Evolutionary conservation across 2,888 invertebrate species (phyloP).

Genomic region (Chloroclystis v-ata): DNA sequence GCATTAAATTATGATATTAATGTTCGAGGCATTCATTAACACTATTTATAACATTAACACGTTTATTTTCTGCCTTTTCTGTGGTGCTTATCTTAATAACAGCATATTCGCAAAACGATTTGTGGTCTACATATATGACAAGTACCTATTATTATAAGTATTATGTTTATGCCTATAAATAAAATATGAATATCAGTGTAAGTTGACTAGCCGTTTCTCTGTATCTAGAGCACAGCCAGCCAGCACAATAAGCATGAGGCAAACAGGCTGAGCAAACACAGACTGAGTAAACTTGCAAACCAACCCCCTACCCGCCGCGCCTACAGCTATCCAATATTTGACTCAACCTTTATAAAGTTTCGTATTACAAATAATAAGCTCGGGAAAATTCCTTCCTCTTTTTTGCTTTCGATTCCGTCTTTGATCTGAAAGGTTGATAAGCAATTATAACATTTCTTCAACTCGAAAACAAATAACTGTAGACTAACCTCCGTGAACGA

Average conservation of each 20-base stretch:
- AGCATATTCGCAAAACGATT: too few species aligned
- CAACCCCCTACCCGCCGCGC: slow-evolving; percentile 31
- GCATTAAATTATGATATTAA: too few species aligned
- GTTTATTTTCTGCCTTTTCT: too few species aligned
- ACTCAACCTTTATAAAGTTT: slow-evolving; percentile 22
- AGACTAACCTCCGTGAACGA: neutral
- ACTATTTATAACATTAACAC: too few species aligned
- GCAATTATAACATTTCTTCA: slow-evolving; percentile 15
- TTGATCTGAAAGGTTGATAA: slow-evolving; percentile 18
- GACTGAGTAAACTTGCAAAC: slow-evolving; percentile 50
- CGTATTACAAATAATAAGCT: slow-evolving; percentile 17
- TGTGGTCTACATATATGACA: too few species aligned
- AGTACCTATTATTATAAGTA: too few species aligned
- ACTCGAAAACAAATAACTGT: slow-evolving; percentile 11
- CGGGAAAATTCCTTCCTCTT: slow-evolving; percentile 12
- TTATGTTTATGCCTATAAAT: too few species aligned
- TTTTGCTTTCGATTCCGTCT: slow-evolving; percentile 12
- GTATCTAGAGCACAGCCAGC: slow-evolving; percentile 4
- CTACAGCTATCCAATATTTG: slow-evolving; percentile 24
- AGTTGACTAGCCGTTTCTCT: slow-evolving; percentile 4
- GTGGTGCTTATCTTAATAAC: too few species aligned
- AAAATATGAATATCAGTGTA: too few species aligned
- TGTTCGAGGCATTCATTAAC: too few species aligned
- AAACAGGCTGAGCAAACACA: slow-evolving; percentile 56
- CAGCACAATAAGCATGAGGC: slow-evolving; percentile 55